Base-by-base conservation (phyloP, 2,888 invertebrate genomes). In the Harpagoxenus sublaevis region DNA sequence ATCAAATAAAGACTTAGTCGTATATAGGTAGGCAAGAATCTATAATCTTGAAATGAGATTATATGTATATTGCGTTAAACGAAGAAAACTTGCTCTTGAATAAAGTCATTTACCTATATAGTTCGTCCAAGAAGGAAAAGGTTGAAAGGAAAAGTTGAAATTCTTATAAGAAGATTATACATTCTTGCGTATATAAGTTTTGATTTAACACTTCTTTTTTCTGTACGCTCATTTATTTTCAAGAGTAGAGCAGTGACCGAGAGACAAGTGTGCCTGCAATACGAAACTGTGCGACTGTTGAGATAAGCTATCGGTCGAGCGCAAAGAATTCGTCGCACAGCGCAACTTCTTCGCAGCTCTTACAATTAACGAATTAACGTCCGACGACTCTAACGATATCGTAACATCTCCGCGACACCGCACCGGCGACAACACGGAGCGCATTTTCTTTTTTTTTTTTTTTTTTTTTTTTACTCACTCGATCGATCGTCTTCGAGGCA, bases 401-500 rank as follows among this genome's bases (percentile, higher is more conserved):
- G 57, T 39, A 65, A 23, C 70, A 79, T 42, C 39, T 70, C 23
- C 28, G 60, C 45, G 75, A 63, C 35, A 35, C 1, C 1, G 35
- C 35, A 51, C 35, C 51, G 62, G 35, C 35, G 57, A 60, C 23
- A 35, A 57, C 31, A n/a, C 53, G 31, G 23, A 31, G 23, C 63
- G 51, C 63, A 51, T 63, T 31, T 31, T 55, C 23, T 31, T 23
- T 23, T 23, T 31, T 65, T 66, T 42, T 51, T 39, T 31, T 31
- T 55, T 10, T 31, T 23, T 23, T 23, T 31, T 65, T 66, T 42
- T 51, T 39, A 65, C 23, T 77, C 42, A 57, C 23, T 48, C 60
- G 35, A 28, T 48, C 48, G 53, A n/a, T 66, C 77, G 65, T 39
- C 48, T 42, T 23, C 35, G 48, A 60, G 60, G 71, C 55, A 48